phyloP scores from a whole-genome alignment of 2,888 invertebrate species.

The Chymomyza amoena region DNA sequence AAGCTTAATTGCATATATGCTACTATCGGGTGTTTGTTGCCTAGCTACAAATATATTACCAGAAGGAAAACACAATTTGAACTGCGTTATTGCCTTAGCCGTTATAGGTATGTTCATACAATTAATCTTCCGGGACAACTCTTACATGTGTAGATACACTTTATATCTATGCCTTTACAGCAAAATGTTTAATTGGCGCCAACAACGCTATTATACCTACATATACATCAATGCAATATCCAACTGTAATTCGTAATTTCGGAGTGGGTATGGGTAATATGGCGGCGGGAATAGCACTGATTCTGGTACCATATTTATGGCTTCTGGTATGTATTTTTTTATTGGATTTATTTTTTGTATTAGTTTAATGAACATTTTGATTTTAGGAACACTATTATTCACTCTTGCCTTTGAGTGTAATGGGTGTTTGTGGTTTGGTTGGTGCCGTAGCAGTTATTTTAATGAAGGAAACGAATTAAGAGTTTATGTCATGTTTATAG shows the following conservation, averaged over 20 bases:
- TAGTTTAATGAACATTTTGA: neutral
- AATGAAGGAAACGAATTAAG: slow-evolving; percentile 78
- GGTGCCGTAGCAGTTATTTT: slow-evolving; percentile 80
- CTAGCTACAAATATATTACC: slow-evolving; percentile 81
- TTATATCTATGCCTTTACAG: slow-evolving; percentile 59
- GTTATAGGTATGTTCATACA: slow-evolving; percentile 81
- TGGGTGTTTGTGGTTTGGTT: slow-evolving; percentile 80
- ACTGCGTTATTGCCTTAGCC: slow-evolving; percentile 84
- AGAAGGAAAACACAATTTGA: slow-evolving; percentile 79
- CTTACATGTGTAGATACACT: neutral
- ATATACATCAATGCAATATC: slow-evolving; percentile 86
- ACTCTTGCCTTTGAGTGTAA: slow-evolving; percentile 80
- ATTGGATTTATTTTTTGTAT: too few species aligned
- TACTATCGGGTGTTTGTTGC: slow-evolving; percentile 85
- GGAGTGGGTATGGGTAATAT: slow-evolving; percentile 88
- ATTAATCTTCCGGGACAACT: neutral
- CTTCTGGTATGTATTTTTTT: slow-evolving; percentile 82
- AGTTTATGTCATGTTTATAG: neutral
- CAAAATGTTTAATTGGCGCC: slow-evolving; percentile 87
- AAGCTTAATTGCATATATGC: slow-evolving; percentile 85
- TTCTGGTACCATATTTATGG: slow-evolving; percentile 89
- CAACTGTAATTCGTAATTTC: slow-evolving; percentile 84
- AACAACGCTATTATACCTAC: slow-evolving; percentile 89
- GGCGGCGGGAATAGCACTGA: slow-evolving; percentile 87
- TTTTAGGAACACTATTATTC: slow-evolving; percentile 79